phyloP scores from a whole-genome alignment of 1,140 invertebrate genomes.

The Lordiphosa mommai region DNA sequence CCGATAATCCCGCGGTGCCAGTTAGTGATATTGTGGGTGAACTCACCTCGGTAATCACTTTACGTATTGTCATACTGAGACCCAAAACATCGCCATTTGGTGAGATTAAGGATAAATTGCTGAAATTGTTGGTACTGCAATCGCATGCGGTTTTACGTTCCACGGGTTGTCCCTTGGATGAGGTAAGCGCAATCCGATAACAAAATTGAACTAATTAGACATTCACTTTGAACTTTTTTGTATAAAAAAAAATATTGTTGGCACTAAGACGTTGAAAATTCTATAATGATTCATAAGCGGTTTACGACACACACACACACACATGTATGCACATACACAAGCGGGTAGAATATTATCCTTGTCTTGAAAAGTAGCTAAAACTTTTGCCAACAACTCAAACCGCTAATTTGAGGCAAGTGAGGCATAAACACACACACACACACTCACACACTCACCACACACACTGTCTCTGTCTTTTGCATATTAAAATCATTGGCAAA shows the following conservation, averaged over 20 bases:
- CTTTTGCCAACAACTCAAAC: conserved; percentile 45
- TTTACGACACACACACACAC: conserved; percentile 37
- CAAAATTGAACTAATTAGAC: conserved; percentile 58
- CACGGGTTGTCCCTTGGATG: conserved; percentile 94
- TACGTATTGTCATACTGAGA: conserved; percentile 93
- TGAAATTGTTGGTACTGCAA: conserved; percentile 92
- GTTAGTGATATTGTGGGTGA: conserved; percentile 96
- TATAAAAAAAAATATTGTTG: conserved; percentile 16
- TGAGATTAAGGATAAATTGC: conserved; percentile 95
- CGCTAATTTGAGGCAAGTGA: conserved; percentile 72
- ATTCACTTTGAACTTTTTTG: conserved; percentile 72
- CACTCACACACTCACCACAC: conserved; percentile 6
- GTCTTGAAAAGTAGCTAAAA: conserved; percentile 52
- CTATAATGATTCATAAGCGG: conserved; percentile 75
- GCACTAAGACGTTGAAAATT: conserved; percentile 53
- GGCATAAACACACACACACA: conserved; percentile 28
- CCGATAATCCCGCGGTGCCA: conserved; percentile 90
- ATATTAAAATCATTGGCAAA: conserved; percentile 61
- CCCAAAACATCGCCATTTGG: conserved; percentile 87
- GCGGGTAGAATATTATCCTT: conserved; percentile 26
- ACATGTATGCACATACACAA: conserved; percentile 1
- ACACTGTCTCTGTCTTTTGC: conserved; percentile 32
- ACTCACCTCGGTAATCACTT: conserved; percentile 92
- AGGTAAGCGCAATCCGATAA: conserved; percentile 83
- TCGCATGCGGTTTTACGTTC: conserved; percentile 91